Conservation (phyloP, 30 jellyfish, hydroid and myxozoan species). For the Aurelia aurita complex sp. Pacific region DNA sequence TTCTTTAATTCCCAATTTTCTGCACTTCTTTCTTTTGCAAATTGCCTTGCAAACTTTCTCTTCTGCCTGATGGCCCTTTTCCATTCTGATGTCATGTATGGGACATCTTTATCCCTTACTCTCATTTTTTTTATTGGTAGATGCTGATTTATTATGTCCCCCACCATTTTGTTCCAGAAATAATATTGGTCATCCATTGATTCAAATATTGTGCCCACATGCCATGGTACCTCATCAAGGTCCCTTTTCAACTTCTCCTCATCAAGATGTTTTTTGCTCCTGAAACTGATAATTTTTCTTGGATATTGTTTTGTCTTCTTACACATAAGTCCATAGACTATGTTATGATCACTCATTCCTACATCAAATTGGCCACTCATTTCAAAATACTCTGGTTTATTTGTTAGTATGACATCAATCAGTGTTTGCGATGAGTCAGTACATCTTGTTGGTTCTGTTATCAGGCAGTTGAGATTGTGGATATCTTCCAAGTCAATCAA, state of each 20-base stretch:
- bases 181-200: no score
- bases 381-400: slow-evolving; percentile 21
- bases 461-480: slow-evolving; percentile 23
- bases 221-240: no score
- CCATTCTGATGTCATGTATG: slow-evolving; percentile 10
- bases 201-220: no score
- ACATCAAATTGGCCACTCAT: slow-evolving; percentile 28
- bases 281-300: no score
- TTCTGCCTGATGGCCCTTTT: neutral
- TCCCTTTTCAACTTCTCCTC: no score
- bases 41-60: neutral
- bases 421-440: slow-evolving; percentile 12
- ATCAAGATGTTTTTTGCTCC: no score
- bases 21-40: neutral
- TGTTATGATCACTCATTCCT: slow-evolving; percentile 9
- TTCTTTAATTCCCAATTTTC: slow-evolving; percentile 8
- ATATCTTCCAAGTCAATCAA: no score
- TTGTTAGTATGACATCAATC: no score
- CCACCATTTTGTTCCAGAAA: no score
- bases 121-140: neutral
- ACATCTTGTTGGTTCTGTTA: slow-evolving; percentile 39
- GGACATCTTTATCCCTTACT: neutral
- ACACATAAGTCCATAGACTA: no score
- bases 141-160: no score
- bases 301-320: no score